Conservation (phyloP, 1,140 invertebrate species). For the Hetaerina americana region DNA sequence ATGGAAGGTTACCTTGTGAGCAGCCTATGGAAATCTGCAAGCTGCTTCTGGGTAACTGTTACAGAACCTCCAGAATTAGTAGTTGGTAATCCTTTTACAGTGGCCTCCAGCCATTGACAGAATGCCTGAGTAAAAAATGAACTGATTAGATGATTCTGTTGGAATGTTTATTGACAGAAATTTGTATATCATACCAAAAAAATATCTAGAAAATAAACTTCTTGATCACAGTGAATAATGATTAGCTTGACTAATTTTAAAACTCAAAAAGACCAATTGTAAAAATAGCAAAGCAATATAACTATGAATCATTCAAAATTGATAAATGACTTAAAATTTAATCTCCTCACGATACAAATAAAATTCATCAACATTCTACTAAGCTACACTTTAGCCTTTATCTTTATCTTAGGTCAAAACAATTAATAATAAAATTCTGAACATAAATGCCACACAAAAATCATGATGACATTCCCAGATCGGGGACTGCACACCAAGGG, state of each 20-base stretch:
- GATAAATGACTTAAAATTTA: too few species aligned
- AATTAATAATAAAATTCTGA: too few species aligned
- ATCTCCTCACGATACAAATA: too few species aligned
- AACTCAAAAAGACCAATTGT: too few species aligned
- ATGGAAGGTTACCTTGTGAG: slow-evolving; percentile 61
- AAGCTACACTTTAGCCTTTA: too few species aligned
- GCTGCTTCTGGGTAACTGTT: slow-evolving; percentile 66
- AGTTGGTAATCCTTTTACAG: slow-evolving; percentile 59
- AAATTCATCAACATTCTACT: too few species aligned
- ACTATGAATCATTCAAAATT: too few species aligned
- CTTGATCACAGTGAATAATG: slow-evolving; percentile 3
- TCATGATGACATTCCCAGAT: too few species aligned
- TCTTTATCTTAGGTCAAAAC: too few species aligned
- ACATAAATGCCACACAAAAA: too few species aligned
- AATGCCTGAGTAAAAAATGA: slow-evolving; percentile 30
- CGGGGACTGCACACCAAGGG: too few species aligned
- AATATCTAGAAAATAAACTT: slow-evolving; percentile 2
- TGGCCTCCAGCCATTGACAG: slow-evolving; percentile 57
- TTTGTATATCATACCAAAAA: not conserved
- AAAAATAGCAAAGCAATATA: too few species aligned
- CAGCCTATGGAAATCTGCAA: slow-evolving; percentile 68
- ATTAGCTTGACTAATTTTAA: slow-evolving; percentile 3
- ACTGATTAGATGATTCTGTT: not conserved
- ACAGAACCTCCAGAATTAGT: slow-evolving; percentile 57
- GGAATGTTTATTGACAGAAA: not conserved